Base-by-base conservation (phyloP, 2,797 vertebrate genomes). In the Cryptoblepharus egeriae region DNA sequence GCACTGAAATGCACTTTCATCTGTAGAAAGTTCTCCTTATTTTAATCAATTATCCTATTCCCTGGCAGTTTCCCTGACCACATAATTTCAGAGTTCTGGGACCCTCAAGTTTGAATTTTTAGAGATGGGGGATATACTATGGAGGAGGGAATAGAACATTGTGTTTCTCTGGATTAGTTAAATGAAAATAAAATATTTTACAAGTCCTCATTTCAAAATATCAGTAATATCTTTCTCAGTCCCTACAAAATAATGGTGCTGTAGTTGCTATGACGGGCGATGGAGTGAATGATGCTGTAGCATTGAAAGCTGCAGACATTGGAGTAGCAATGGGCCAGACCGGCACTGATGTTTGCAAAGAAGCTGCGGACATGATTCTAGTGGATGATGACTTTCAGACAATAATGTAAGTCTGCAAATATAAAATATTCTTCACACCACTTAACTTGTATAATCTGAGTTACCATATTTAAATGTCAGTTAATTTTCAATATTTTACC, bases 351-450 rank as follows among this genome's bases (percentile, higher is more conserved):
- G 98, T 99, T 74, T 99, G 98, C 94, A 99, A 99, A 91, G 98
- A 99, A 90, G 98, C 98, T 4, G 98, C 98, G 0, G 98, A 99
- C 91, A 99, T 99, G 98, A 99, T 99, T 93, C 96, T 99, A n/a
- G 98, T 99, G 91, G 98, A 99, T 78, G 98, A 99, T 68, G 98
- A 99, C 92, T 99, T 99, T 93, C 97, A 98, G 94, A 99, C 98
- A 88, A 99, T 99, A 94, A 96, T 99, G 98, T 99, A 93, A 94
- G 98, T 94, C n/a, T 28, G n/a, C n/a, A n/a, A n/a, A n/a, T n/a
- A n/a, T n/a, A n/a, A n/a, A n/a, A n/a, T n/a, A 37, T 15, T 10
- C 73, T 42, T 49, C 32, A 4, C 83, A 55, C n/a, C 74, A 0
- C 52, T 0, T 11, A 30, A 4, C 49, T 65, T 81, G 20, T 55